Percentiles rank a stretch among this genome's conserved stretches.
These are phyloP conservation scores for Solen grandis DNA, from an alignment of 1,140 invertebrate genomes.

Conservation along the genomic window DNA sequence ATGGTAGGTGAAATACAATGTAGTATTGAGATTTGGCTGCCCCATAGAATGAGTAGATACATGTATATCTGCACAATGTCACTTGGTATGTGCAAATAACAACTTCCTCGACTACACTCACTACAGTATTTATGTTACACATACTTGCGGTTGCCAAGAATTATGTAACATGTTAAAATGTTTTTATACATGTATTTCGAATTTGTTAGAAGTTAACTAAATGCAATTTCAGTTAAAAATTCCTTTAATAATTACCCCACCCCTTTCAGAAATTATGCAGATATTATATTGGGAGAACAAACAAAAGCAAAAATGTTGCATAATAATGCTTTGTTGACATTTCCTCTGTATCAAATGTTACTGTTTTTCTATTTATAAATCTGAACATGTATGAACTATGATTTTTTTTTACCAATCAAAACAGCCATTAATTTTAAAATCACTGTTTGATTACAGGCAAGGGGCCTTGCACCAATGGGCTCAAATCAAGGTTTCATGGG, in stretches of 20 bases:
- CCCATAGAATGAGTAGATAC: neutral
- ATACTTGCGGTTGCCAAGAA: neutral
- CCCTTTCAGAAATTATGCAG: no score
- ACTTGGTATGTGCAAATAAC: neutral
- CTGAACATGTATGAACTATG: no score
- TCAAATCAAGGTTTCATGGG: neutral
- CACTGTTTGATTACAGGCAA: neutral
- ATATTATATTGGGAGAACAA: no score
- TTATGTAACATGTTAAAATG: neutral
- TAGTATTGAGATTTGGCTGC: neutral
- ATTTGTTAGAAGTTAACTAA: no score
- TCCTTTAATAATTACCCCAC: no score
- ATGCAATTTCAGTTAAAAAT: no score
- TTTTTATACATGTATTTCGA: neutral
- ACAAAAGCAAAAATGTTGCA: no score
- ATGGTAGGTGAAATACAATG: conserved; percentile 8
- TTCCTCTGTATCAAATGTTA: no score
- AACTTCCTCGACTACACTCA: neutral
- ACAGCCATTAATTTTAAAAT: neutral
- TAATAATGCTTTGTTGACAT: no score
- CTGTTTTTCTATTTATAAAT: no score
- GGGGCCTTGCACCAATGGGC: no score
- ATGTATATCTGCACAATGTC: neutral
- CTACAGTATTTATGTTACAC: neutral
- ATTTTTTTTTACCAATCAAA: no score